Conservation (phyloP, 2,113 vertebrate species). For the Tonatia bakeri region DNA sequence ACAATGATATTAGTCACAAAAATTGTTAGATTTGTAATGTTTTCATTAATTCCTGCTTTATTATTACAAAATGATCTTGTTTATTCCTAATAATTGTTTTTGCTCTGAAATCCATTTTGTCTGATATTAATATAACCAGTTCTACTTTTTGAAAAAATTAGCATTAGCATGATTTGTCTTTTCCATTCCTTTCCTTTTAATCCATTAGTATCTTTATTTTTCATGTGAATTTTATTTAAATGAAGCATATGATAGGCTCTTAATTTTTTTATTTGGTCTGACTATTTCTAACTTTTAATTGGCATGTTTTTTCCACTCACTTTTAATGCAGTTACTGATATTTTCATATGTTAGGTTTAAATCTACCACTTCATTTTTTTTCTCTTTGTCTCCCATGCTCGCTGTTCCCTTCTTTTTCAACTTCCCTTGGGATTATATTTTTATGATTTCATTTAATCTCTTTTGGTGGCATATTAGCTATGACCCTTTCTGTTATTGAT, state of each 20-base stretch:
- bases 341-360: neutral
- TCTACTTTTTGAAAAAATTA: neutral
- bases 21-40: neutral
- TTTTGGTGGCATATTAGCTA: neutral
- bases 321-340: neutral
- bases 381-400: neutral
- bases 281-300: neutral
- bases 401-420: neutral
- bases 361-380: neutral
- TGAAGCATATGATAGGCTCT: neutral
- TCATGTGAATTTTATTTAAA: neutral
- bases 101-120: neutral
- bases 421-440: neutral
- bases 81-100: neutral
- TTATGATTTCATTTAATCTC: neutral
- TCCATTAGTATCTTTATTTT: neutral
- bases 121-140: neutral
- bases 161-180: neutral
- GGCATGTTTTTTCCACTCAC: neutral
- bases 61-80: neutral
- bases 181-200: neutral
- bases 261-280: neutral
- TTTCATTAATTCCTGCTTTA: neutral
- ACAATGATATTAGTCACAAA: neutral
- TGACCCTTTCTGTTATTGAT: neutral